Conservation (phyloP, 37 sponge, comb jelly and placozoan species). For the Crambe crambe region DNA sequence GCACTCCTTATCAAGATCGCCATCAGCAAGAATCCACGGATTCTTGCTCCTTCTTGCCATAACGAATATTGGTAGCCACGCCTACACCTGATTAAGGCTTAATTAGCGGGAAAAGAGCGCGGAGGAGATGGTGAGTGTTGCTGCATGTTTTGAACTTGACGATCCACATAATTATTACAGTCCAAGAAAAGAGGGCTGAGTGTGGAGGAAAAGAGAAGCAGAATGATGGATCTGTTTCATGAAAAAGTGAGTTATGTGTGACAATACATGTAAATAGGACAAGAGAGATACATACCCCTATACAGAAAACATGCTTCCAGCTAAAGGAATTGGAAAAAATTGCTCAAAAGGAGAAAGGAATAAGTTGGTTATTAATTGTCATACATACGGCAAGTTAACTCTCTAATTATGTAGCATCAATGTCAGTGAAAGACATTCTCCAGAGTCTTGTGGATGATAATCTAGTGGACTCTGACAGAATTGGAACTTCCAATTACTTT, state of each 20-base stretch:
- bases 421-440: constrained; percentile 94
- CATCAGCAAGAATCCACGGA: too few relatives aligned
- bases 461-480: constrained; percentile 87
- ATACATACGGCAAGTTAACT: not conserved
- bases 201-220: constrained; percentile 90
- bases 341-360: constrained; percentile 96
- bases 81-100: too few relatives aligned
- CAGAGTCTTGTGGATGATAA: constrained; percentile 95
- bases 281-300: not conserved
- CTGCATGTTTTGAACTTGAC: not conserved
- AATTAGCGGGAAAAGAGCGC: constrained; percentile 16
- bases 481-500: constrained; percentile 98
- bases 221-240: constrained; percentile 87
- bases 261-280: not conserved
- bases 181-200: constrained; percentile 91
- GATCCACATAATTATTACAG: constrained; percentile 17
- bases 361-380: constrained; percentile 55
- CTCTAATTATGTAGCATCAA: constrained; percentile 62
- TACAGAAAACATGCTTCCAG: constrained; percentile 91
- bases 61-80: too few relatives aligned
- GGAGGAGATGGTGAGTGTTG: not conserved
- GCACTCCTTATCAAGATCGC: too few relatives aligned
- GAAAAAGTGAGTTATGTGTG: constrained; percentile 68
- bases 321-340: constrained; percentile 96
- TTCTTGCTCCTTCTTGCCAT: too few relatives aligned